Conservation (phyloP, 2,888 invertebrate genomes). For the Drosophila anceps region DNA sequence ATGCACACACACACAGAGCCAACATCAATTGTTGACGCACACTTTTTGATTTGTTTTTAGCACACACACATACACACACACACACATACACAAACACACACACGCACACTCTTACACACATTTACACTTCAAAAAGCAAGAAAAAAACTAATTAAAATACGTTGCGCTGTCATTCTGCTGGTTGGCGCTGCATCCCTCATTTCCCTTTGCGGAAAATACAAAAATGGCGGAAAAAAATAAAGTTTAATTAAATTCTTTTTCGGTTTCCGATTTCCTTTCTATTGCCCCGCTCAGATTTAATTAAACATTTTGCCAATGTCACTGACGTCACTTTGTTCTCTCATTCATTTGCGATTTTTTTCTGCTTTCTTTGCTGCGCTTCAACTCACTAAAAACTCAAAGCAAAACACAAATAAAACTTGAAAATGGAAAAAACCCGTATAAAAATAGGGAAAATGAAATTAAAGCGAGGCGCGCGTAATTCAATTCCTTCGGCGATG, state of each 20-base stretch:
- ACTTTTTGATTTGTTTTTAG: slow-evolving; percentile 71
- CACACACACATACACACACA: slow-evolving; percentile 16
- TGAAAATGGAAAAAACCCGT: slow-evolving; percentile 15
- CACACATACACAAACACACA: slow-evolving; percentile 1
- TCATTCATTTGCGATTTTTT: slow-evolving; percentile 29
- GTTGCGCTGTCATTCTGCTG: slow-evolving; percentile 62
- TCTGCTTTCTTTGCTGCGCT: slow-evolving; percentile 17
- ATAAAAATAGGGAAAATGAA: slow-evolving; percentile 18
- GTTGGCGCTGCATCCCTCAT: slow-evolving; percentile 5
- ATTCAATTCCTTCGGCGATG: slow-evolving; percentile 69
- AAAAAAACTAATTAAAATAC: slow-evolving; percentile 77
- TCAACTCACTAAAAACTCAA: slow-evolving; percentile 23
- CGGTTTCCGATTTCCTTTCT: slow-evolving; percentile 66
- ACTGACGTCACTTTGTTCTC: slow-evolving; percentile 23
- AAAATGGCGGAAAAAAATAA: slow-evolving; percentile 39
- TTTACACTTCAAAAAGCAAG: slow-evolving; percentile 39
- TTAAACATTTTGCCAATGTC: slow-evolving; percentile 72
- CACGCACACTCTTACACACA: background rate
- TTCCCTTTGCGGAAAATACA: slow-evolving; percentile 8
- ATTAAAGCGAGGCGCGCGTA: slow-evolving; percentile 59
- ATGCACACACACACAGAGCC: slow-evolving; percentile 2
- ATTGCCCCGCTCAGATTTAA: slow-evolving; percentile 60
- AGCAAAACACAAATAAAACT: slow-evolving; percentile 48
- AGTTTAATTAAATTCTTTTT: slow-evolving; percentile 79
- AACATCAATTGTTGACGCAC: slow-evolving; percentile 67